A percentile compares a stretch with the other conserved stretches of the same genome.
phyloP scores from a whole-genome alignment of 92 coral and sea anemone genomes.

The Porites cylindrica region DNA sequence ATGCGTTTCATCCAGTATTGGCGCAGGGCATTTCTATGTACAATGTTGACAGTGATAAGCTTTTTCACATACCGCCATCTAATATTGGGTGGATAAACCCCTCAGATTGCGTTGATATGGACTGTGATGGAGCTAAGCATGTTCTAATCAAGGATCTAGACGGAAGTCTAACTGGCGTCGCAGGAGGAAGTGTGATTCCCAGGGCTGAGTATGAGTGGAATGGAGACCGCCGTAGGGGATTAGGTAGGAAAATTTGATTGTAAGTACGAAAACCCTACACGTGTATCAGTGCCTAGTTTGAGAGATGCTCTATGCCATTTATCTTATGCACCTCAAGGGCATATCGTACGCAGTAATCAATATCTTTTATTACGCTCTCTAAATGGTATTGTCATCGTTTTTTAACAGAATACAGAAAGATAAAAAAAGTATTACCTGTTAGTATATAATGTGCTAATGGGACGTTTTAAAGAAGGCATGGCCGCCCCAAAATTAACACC shows the following conservation, averaged over 20 bases:
- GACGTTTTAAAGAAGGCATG: no score
- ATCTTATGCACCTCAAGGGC: no score
- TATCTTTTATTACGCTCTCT: no score
- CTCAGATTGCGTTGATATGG: slow-evolving; percentile 95
- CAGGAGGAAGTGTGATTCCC: slow-evolving; percentile 79
- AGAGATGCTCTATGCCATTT: no score
- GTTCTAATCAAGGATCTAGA: slow-evolving; percentile 81
- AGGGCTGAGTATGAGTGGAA: slow-evolving; percentile 95
- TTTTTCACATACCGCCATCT: slow-evolving; percentile 69
- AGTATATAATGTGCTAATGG: no score
- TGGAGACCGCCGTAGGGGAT: slow-evolving; percentile 85
- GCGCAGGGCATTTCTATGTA: slow-evolving; percentile 29
- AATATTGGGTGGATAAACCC: slow-evolving; percentile 80
- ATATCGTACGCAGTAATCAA: no score
- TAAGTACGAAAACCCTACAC: no score
- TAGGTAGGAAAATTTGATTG: slow-evolving; percentile 57
- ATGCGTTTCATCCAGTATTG: slow-evolving; percentile 86
- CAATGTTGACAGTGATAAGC: slow-evolving; percentile 60
- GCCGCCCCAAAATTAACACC: no score
- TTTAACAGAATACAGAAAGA: no score
- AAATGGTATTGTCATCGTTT: no score
- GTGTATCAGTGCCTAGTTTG: no score
- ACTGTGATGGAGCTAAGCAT: slow-evolving; percentile 89
- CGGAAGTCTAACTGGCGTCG: slow-evolving; percentile 82
- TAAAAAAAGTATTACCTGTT: no score